Evolutionary conservation across 2,888 invertebrate species (phyloP).

Genomic region (Auanema sp.): DNA sequence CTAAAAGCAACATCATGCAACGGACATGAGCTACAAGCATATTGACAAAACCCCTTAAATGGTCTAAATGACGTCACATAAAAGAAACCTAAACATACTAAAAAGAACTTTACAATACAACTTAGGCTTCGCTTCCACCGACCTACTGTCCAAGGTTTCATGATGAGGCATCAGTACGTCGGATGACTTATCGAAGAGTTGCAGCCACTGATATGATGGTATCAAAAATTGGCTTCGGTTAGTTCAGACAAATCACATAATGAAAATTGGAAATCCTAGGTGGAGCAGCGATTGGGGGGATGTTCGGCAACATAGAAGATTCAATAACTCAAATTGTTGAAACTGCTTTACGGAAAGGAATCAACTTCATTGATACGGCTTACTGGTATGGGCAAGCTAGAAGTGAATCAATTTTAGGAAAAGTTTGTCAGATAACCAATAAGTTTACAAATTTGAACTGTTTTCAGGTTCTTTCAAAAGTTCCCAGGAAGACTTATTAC

Average conservation of each 20-base stretch:
- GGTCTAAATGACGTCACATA: conserved; percentile 1
- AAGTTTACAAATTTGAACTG: neutral
- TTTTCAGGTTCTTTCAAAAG: conserved; percentile 73
- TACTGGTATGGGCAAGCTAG: conserved; percentile 89
- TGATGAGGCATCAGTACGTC: conserved; percentile 42
- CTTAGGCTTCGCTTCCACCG: conserved; percentile 38
- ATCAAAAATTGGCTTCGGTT: conserved; percentile 51
- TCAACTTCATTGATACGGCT: conserved; percentile 89
- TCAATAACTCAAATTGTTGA: conserved; percentile 74
- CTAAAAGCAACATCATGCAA: too few species aligned
- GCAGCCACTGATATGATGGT: conserved; percentile 66
- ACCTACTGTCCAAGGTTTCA: conserved; percentile 48
- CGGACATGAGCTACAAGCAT: too few species aligned
- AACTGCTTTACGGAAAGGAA: conserved; percentile 72
- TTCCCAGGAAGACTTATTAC: conserved; percentile 82
- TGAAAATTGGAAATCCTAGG: conserved; percentile 26
- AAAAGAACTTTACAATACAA: conserved; percentile 5
- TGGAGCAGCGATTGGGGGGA: conserved; percentile 52
- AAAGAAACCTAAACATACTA: conserved; percentile 13
- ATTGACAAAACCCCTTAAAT: too few species aligned
- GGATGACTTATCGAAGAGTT: conserved; percentile 68
- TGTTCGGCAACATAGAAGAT: conserved; percentile 66
- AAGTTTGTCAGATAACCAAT: conserved; percentile 65
- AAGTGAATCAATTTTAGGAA: conserved; percentile 81
- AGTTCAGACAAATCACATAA: neutral